Conservation (phyloP, 2,797 vertebrate species). For the Poecilia velifera region DNA sequence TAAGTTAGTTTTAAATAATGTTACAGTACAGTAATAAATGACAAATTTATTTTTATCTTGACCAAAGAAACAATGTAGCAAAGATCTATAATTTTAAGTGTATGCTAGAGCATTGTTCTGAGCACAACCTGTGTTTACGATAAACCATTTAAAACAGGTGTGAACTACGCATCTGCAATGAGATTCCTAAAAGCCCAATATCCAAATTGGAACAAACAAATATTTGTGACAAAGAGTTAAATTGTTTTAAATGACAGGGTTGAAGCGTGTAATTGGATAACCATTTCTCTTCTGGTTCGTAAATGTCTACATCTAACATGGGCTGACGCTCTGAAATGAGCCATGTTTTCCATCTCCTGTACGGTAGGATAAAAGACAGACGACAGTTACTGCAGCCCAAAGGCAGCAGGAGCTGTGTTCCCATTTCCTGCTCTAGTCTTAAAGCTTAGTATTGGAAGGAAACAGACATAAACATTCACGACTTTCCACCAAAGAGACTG, state of each 20-base stretch:
- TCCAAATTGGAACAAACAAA: neutral
- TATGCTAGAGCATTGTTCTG: neutral
- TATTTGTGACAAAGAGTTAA: neutral
- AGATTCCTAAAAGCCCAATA: neutral
- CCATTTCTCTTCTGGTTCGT: neutral
- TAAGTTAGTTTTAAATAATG: neutral
- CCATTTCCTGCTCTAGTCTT: constrained; percentile 68
- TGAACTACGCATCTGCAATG: neutral
- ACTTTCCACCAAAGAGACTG: constrained; percentile 31
- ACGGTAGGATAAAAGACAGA: constrained; percentile 58
- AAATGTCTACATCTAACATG: neutral
- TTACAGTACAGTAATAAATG: neutral
- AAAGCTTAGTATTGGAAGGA: constrained; percentile 43
- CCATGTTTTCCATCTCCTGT: constrained; percentile 36
- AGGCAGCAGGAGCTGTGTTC: constrained; percentile 36
- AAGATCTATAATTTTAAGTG: neutral
- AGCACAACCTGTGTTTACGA: neutral
- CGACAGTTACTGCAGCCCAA: constrained; percentile 45
- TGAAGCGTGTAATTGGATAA: neutral
- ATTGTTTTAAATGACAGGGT: no score
- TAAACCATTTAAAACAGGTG: neutral
- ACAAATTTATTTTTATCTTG: neutral
- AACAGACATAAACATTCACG: constrained; percentile 68
- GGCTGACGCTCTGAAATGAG: constrained; percentile 25
- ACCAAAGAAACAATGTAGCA: neutral